Evolutionary conservation across 2,113 vertebrate species (phyloP).

Genomic region (Proterorhinus semilunaris): DNA sequence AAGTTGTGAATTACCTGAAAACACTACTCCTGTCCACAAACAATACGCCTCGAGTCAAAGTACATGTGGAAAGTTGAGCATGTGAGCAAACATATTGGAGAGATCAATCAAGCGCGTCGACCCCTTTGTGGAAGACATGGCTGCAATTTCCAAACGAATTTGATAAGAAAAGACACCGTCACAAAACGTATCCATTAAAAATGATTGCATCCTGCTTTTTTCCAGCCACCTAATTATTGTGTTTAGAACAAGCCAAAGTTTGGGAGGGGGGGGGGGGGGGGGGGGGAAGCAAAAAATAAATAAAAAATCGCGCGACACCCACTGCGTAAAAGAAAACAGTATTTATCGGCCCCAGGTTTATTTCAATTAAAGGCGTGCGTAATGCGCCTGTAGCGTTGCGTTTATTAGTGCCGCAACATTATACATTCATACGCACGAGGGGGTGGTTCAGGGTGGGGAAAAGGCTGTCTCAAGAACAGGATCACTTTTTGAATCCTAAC

Average conservation of each 20-base stretch:
- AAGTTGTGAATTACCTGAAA: not conserved
- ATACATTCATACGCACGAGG: conserved; percentile 13
- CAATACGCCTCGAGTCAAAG: not conserved
- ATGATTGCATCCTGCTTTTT: conserved; percentile 29
- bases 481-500: conserved; percentile 69
- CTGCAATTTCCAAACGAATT: conserved; percentile 42
- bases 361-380: conserved; percentile 70
- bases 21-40: not conserved
- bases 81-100: conserved; percentile 15
- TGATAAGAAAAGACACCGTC: conserved; percentile 36
- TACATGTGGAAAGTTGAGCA: conserved; percentile 3
- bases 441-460: not conserved
- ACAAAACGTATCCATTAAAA: conserved; percentile 34
- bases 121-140: conserved; percentile 30
- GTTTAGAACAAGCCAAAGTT: conserved; percentile 40
- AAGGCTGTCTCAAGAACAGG: conserved; percentile 65
- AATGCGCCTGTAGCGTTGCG: conserved; percentile 45
- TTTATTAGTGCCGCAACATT: conserved; percentile 69
- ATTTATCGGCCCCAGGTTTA: conserved; percentile 61
- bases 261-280: too few relatives aligned
- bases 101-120: conserved; percentile 36
- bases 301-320: conserved; percentile 1
- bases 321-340: conserved; percentile 51
- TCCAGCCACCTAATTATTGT: conserved; percentile 31
- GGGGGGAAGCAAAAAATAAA: not conserved